Evolutionary conservation across 2,888 invertebrate genomes (phyloP).

Genomic region (Sinohyriopsis cumingii): DNA sequence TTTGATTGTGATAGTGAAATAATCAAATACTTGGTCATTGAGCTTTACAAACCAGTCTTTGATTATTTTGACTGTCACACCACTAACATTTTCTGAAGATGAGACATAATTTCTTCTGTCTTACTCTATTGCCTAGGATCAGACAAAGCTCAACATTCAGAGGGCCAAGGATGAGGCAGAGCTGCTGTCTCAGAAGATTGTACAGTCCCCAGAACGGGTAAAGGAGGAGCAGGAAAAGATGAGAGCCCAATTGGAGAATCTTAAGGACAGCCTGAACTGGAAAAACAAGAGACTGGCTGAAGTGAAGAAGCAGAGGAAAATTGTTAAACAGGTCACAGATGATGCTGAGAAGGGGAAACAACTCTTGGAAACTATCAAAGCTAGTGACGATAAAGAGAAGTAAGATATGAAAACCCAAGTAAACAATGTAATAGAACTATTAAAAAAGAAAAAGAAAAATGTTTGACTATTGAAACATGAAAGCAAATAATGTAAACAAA

Average conservation of each 20-base stretch:
- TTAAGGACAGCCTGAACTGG: slow-evolving; percentile 39
- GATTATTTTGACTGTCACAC: no score
- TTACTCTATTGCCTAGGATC: slow-evolving; percentile 38
- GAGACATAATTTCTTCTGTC: no score
- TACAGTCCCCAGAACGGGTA: slow-evolving; percentile 62
- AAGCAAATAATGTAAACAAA: no score
- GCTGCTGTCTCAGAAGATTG: slow-evolving; percentile 58
- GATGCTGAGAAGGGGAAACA: slow-evolving; percentile 46
- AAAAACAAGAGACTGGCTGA: slow-evolving; percentile 41
- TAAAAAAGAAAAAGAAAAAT: no score
- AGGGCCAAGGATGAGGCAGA: slow-evolving; percentile 47
- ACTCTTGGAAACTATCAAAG: slow-evolving; percentile 42
- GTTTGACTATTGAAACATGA: no score
- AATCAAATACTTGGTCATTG: no score
- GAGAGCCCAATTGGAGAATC: slow-evolving; percentile 36
- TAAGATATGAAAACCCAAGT: slow-evolving; percentile 16
- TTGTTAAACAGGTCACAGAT: slow-evolving; percentile 18
- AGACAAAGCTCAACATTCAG: slow-evolving; percentile 43
- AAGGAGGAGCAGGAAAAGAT: slow-evolving; percentile 52
- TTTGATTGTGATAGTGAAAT: no score
- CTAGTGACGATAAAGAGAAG: slow-evolving; percentile 47
- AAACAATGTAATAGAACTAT: no score
- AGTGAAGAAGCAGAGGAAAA: slow-evolving; percentile 34
- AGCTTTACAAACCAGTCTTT: no score
- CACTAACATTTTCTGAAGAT: no score